A percentile compares a stretch with the other conserved stretches of the same genome.
These are phyloP conservation scores for Drosophila arawakana DNA, from an alignment of 1,140 invertebrate genomes.

Conservation along the genomic window DNA sequence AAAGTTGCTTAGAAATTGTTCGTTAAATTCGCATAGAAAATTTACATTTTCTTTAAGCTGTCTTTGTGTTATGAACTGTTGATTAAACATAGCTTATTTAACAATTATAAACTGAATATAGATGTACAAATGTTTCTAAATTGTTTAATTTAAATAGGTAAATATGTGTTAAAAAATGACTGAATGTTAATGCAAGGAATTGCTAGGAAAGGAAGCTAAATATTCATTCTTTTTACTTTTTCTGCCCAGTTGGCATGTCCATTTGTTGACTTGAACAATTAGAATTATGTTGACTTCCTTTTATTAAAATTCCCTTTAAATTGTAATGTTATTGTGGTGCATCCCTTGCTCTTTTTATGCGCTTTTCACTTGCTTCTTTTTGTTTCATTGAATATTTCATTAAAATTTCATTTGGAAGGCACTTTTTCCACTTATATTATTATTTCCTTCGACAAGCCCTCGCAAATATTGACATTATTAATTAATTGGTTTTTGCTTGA, in stretches of 20 bases:
- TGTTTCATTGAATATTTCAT: constrained; percentile 14
- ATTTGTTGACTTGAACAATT: neutral
- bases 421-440: constrained; percentile 16
- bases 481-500: constrained; percentile 77
- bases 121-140: constrained; percentile 13
- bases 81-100: constrained; percentile 20
- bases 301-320: constrained; percentile 18
- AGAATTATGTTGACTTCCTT: neutral
- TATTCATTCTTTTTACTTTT: neutral
- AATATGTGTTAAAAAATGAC: neutral
- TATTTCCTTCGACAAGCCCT: constrained; percentile 16
- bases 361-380: constrained; percentile 6
- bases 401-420: constrained; percentile 20
- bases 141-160: constrained; percentile 1
- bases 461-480: constrained; percentile 75
- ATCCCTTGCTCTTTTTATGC: neutral
- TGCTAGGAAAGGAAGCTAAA: too few species aligned
- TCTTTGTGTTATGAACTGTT: constrained; percentile 18
- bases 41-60: constrained; percentile 27
- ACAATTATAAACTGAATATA: constrained; percentile 36
- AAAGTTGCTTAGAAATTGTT: constrained; percentile 40
- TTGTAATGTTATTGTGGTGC: constrained; percentile 12
- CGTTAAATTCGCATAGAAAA: constrained; percentile 23
- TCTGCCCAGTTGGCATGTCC: neutral
- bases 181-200: too few species aligned